phyloP scores from a whole-genome alignment of 1,140 invertebrate genomes.

The Helicoverpa armigera region DNA sequence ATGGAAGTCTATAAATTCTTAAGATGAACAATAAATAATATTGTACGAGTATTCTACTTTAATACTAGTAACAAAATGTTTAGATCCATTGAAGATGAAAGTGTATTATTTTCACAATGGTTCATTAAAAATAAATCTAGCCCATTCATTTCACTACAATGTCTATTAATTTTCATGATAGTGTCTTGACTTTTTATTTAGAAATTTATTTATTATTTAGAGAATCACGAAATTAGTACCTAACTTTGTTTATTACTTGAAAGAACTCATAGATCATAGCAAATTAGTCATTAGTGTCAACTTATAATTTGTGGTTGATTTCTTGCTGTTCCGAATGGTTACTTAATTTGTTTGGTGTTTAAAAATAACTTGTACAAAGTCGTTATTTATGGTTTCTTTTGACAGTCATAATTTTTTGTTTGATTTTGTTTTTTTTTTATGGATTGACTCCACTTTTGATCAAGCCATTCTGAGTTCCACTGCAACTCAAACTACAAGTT shows the following conservation, averaged over 20 bases:
- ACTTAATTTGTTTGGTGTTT: conserved; percentile 19
- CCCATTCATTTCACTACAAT: background rate
- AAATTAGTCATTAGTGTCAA: conserved; percentile 39
- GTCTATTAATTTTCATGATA: conserved; percentile 6
- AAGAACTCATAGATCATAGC: conserved; percentile 26
- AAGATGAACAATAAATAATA: too few relatives aligned
- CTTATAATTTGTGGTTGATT: conserved; percentile 39
- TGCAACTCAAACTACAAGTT: too few relatives aligned
- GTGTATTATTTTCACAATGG: too few relatives aligned
- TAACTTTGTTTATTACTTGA: conserved; percentile 29
- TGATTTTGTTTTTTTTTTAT: background rate
- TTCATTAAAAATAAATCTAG: background rate
- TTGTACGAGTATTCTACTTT: too few relatives aligned
- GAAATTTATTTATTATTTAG: conserved; percentile 11
- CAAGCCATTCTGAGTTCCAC: too few relatives aligned
- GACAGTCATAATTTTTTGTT: background rate
- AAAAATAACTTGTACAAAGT: conserved; percentile 11
- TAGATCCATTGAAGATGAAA: too few relatives aligned
- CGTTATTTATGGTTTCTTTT: background rate
- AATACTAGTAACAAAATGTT: too few relatives aligned
- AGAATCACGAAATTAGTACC: background rate
- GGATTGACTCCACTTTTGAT: too few relatives aligned
- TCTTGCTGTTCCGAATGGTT: background rate
- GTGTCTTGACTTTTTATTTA: conserved; percentile 1
- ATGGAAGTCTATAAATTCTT: too few relatives aligned